Evolutionary conservation across 1,140 invertebrate genomes (phyloP).

Genomic region (Bombus superbus): DNA sequence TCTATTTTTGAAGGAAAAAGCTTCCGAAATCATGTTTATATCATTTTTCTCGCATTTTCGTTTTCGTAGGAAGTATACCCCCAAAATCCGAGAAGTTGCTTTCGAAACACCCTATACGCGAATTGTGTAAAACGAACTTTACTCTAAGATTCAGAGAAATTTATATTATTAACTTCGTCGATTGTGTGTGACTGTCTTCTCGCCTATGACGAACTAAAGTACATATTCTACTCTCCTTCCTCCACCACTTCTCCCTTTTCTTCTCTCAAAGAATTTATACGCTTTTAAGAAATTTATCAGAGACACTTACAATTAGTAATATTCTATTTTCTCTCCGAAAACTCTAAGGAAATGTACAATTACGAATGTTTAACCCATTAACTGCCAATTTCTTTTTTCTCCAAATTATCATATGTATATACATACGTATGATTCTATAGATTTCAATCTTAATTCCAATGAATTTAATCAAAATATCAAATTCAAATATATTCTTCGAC

Average conservation of each 20-base stretch:
- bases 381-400: neutral
- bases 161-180: conserved; percentile 14
- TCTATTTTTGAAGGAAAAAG: neutral
- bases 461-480: neutral
- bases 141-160: conserved; percentile 15
- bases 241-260: neutral
- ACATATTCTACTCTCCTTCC: conserved; percentile 6
- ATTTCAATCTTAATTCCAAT: neutral
- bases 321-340: neutral
- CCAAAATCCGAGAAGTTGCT: neutral
- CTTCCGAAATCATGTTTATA: neutral
- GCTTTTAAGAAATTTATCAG: neutral
- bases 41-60: neutral
- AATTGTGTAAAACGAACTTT: conserved; percentile 15
- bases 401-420: neutral
- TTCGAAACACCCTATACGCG: conserved; percentile 1
- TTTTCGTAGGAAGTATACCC: too few species aligned
- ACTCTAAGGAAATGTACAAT: neutral
- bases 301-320: neutral
- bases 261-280: neutral
- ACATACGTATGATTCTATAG: too few species aligned
- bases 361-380: neutral
- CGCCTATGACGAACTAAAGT: conserved; percentile 8
- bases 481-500: neutral
- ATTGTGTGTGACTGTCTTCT: conserved; percentile 14